A percentile compares a stretch with the other conserved stretches of the same genome.
Evolutionary conservation across 2,888 invertebrate species (phyloP).

Genomic region (Stomorhina lunata): DNA sequence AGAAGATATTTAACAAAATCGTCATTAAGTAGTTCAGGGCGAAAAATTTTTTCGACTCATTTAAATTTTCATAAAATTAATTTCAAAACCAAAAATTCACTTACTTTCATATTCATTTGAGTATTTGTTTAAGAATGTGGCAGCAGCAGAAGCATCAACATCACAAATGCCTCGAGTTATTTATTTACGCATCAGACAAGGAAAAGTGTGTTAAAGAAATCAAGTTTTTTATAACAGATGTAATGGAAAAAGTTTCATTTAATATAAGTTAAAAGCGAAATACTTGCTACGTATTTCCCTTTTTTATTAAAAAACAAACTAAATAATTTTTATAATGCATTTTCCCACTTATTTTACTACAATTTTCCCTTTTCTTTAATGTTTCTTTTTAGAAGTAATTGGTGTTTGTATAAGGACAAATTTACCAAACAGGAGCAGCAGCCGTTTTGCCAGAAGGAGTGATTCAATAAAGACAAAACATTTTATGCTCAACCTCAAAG

Average conservation of each 20-base stretch:
- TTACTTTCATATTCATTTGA: neutral
- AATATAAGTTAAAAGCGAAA: too few species aligned
- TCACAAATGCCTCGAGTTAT: constrained; percentile 8
- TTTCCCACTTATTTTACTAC: neutral
- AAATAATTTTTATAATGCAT: neutral
- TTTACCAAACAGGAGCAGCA: constrained; percentile 12
- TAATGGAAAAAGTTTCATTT: constrained; percentile 1
- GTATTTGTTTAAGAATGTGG: neutral
- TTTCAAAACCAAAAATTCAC: neutral
- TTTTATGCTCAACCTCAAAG: constrained; percentile 13
- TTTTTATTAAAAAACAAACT: neutral
- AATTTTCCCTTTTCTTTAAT: neutral
- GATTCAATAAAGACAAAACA: neutral
- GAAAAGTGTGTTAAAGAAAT: neutral
- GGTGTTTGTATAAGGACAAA: neutral
- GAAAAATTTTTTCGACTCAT: neutral
- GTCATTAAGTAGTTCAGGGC: neutral
- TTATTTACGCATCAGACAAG: neutral
- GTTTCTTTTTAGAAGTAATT: constrained; percentile 37
- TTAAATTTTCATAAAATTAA: neutral
- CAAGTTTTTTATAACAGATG: neutral
- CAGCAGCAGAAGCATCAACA: too few species aligned
- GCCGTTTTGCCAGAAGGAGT: neutral
- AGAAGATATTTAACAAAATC: neutral
- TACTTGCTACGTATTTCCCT: neutral